Evolutionary conservation across 2,797 vertebrate species (phyloP).

Genomic region (Monodelphis domestica): DNA sequence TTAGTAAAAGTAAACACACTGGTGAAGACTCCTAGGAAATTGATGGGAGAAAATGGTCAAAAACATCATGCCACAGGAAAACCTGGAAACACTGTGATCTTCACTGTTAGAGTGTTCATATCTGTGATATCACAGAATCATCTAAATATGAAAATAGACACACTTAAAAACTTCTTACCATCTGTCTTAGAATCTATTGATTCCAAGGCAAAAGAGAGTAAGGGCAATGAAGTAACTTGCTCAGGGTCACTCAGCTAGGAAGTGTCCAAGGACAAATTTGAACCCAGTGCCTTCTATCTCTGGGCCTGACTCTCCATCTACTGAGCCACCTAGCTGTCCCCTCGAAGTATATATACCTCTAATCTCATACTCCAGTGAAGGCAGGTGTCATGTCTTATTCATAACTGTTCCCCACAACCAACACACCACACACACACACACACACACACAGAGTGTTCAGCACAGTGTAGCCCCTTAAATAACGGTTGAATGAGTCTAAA

Average conservation of each 20-base stretch:
- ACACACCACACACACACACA: neutral
- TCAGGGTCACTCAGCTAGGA: too few relatives aligned
- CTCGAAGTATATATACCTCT: too few relatives aligned
- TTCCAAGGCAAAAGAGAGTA: too few relatives aligned
- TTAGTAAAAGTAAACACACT: neutral
- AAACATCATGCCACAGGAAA: neutral
- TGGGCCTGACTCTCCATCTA: too few relatives aligned
- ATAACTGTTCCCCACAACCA: neutral
- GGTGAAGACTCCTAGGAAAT: neutral
- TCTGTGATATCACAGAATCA: neutral
- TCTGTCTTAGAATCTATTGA: too few relatives aligned
- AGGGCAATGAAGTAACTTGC: too few relatives aligned
- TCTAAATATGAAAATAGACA: neutral
- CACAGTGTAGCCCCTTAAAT: neutral
- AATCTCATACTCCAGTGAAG: too few relatives aligned
- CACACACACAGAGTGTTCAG: neutral
- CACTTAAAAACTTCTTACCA: too few relatives aligned
- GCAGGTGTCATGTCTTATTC: neutral
- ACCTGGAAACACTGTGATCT: neutral
- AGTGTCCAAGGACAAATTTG: too few relatives aligned
- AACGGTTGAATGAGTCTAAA: neutral
- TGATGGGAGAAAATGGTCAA: neutral
- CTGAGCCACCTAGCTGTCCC: too few relatives aligned
- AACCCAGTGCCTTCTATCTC: too few relatives aligned
- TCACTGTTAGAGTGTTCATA: neutral